Evolutionary conservation across 2,888 invertebrate genomes (phyloP), one percentile per base, ranked within the genome.

Genomic region (Ichneumoninae sp.): DNA sequence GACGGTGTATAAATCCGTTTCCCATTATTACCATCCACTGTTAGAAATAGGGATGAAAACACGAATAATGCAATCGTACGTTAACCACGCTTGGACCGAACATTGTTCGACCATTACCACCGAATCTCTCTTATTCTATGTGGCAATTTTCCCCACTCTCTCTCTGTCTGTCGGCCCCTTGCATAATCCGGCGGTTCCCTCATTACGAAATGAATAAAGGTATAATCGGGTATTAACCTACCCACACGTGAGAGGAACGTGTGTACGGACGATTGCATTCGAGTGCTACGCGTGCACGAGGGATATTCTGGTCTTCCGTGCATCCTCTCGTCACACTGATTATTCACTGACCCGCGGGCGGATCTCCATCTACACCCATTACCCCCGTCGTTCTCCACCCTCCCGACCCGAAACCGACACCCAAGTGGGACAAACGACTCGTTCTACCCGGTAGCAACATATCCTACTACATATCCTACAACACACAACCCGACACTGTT

Each of bases 181-280:
- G 70, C 69, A 74, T 85, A 79, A 85, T 83, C 57, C 79, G 54
- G 68, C 71, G 63, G 78, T 71, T 71, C 82, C 71, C 83, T 86
- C 85, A 86, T 86, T 85, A 85, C 73, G 83, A 77, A 82, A 83
- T 86, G 83, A 83, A 86, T 85, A 85, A 87, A 83, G 77, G 81
- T 83, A 33, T 63, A 85, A 87, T 83, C 85, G 81, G 75, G 57
- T 79, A 87, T 87, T 87, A 83, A 87, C 83, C 81, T 79, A 75
- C 79, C 47, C 66, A 74, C 60, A 71, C 76, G 30, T 40, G 63
- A 19, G 26, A 65, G 36, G 4, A 3, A 5, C 50, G 30, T 33
- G 33, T 44, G 47, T 33, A 47, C 50, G 30, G n/a, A 36, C 65
- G 19, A 65, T 33, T 52, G 74, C 63, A 63, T 50, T 36, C 52